A percentile compares a stretch with the other conserved stretches of the same genome.
phyloP scores from a whole-genome alignment of 2,113 vertebrate genomes.

The Cettia cetti region DNA sequence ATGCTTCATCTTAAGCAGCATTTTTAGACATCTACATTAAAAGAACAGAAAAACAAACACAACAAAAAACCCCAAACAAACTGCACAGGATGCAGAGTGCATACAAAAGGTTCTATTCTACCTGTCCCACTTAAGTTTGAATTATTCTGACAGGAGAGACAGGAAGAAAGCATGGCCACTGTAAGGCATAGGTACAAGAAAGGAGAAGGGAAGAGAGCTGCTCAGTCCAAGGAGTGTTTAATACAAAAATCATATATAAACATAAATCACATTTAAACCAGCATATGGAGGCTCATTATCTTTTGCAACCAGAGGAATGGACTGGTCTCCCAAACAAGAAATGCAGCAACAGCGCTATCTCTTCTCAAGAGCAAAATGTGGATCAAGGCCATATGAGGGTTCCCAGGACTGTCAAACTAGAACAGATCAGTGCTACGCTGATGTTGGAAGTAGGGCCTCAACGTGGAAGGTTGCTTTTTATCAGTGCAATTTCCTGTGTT shows the following conservation, averaged over 20 bases:
- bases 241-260: background rate
- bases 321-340: background rate
- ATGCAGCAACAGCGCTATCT: background rate
- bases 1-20: background rate
- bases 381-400: no score
- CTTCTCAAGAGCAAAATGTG: rapidly evolving
- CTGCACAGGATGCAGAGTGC: background rate
- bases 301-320: background rate
- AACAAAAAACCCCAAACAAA: background rate
- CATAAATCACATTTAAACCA: background rate
- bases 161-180: background rate
- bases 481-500: background rate
- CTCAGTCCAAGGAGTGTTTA: background rate
- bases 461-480: background rate
- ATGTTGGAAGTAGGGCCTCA: background rate
- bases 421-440: background rate
- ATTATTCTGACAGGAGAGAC: background rate
- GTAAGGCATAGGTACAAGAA: background rate
- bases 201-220: background rate
- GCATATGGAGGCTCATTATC: rapidly evolving
- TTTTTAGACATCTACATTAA: background rate
- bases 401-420: background rate
- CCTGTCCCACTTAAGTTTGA: background rate
- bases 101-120: background rate
- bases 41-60: background rate